These are phyloP conservation scores for Macaca nemestrina DNA, from an alignment of 2,113 vertebrate genomes.

Conservation along the genomic window DNA sequence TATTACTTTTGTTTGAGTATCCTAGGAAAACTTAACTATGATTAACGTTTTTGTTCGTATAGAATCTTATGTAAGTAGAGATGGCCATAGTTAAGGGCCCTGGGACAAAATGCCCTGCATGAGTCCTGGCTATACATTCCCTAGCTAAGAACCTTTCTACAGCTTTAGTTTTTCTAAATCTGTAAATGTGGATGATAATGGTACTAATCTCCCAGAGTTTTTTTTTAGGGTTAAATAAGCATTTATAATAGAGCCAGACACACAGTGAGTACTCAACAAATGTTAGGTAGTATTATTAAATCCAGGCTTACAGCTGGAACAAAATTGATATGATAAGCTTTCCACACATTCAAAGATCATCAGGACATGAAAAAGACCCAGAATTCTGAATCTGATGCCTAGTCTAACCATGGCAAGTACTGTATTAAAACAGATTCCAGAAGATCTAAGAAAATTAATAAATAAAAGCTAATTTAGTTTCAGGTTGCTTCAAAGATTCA, in stretches of 20 bases:
- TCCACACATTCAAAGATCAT: neutral
- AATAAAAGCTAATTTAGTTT: neutral
- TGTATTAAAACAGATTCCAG: neutral
- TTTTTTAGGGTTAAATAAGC: neutral
- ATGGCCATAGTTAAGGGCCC: neutral
- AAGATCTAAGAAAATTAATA: neutral
- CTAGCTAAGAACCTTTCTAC: neutral
- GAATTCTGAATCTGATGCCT: neutral
- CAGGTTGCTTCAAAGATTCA: neutral
- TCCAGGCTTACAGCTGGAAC: neutral
- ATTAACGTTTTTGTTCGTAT: neutral
- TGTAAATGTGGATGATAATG: neutral
- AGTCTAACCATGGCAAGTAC: neutral
- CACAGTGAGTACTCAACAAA: neutral
- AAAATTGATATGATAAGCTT: neutral
- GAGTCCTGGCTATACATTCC: neutral
- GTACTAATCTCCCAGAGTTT: neutral
- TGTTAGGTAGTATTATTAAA: neutral
- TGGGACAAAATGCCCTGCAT: neutral
- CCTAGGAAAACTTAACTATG: neutral
- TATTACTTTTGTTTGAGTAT: constrained; percentile 10
- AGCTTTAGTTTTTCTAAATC: neutral
- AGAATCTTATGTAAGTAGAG: neutral
- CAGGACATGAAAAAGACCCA: neutral
- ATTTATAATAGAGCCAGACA: neutral